A percentile compares a stretch with the other conserved stretches of the same genome.
phyloP scores from a whole-genome alignment of 1,140 invertebrate species.

The Gerris buenoi region DNA sequence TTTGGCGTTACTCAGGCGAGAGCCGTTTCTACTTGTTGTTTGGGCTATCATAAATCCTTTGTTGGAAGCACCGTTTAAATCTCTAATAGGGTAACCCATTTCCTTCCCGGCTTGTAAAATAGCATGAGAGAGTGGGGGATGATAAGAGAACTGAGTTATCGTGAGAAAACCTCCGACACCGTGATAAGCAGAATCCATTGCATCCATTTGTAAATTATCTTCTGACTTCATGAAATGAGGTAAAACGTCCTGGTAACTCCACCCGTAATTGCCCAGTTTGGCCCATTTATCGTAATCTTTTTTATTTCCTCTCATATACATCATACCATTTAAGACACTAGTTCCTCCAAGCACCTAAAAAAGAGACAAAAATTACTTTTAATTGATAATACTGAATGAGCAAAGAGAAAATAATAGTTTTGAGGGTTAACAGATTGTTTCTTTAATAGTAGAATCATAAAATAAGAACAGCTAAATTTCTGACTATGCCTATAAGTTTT shows the following conservation, averaged over 20 bases:
- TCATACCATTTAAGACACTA: conserved; percentile 91
- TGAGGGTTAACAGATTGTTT: too few relatives aligned
- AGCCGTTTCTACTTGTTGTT: conserved; percentile 75
- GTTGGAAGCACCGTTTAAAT: conserved; percentile 67
- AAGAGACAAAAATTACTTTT: too few relatives aligned
- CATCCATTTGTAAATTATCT: conserved; percentile 54
- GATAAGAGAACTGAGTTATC: conserved; percentile 69
- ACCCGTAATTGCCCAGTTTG: conserved; percentile 65
- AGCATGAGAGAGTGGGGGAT: conserved; percentile 65
- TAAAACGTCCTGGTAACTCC: conserved; percentile 77
- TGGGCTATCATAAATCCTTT: conserved; percentile 71
- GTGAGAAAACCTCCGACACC: conserved; percentile 59
- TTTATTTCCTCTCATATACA: conserved; percentile 82
- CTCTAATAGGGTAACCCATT: conserved; percentile 58
- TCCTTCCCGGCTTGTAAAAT: conserved; percentile 71
- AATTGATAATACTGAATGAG: too few relatives aligned
- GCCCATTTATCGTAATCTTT: conserved; percentile 87
- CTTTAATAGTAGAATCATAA: too few relatives aligned
- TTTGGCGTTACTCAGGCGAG: conserved; percentile 49
- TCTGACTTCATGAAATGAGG: conserved; percentile 79
- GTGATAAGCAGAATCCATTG: conserved; percentile 60
- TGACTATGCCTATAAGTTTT: too few relatives aligned
- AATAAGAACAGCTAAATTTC: too few relatives aligned
- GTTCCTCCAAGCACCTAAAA: conserved; percentile 70
- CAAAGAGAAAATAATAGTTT: too few relatives aligned